Evolutionary conservation across 2,797 vertebrate species (phyloP), one percentile per base, ranked within the genome.

Genomic region (Fundulus diaphanus): DNA sequence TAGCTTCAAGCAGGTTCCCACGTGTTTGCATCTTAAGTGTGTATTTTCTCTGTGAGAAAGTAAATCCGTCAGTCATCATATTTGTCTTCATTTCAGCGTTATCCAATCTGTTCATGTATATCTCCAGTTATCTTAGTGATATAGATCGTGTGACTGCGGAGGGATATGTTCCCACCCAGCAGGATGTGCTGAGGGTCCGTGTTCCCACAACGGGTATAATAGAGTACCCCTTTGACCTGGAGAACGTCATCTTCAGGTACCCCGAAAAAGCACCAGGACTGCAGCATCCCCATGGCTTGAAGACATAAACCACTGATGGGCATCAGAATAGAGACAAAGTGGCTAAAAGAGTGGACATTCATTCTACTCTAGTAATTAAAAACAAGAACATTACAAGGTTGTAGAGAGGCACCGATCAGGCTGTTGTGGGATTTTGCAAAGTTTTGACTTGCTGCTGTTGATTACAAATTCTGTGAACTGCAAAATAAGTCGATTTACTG

Each of bases 221-320:
- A 91, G 94, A 96, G 91, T 95, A 96, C 90, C 94, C 95, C 8
- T 96, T 96, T 92, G 94, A 95, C 90, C 90, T 96, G 93, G 93
- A 96, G 92, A 95, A 94, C 92, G 90, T 93, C 92, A 95, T 96
- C 90, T 95, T 95, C 94, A 95, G 95, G 95, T 95, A 94, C 88
- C 88, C 73, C 63, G n/a, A n/a, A 31, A 68, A 77, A 84, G 84
- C 82, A 84, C 82, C 73, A 48, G 79, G 80, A 82, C 80, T 76
- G 80, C 85, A 87, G 81, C 82, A 70, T 84, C 82, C 80, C 80
- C 61, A 12, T 57, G 76, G 71, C 72, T 81, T 72, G 42, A 84
- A 77, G 76, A 86, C 86, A 90, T 66, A 89, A 91, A 89, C 87
- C 92, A 91, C 90, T 89, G 87, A 92, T 84, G 66, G 42, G 79